Evolutionary conservation across 2,113 vertebrate genomes (phyloP).

Genomic region (Acrocephalus kingi): DNA sequence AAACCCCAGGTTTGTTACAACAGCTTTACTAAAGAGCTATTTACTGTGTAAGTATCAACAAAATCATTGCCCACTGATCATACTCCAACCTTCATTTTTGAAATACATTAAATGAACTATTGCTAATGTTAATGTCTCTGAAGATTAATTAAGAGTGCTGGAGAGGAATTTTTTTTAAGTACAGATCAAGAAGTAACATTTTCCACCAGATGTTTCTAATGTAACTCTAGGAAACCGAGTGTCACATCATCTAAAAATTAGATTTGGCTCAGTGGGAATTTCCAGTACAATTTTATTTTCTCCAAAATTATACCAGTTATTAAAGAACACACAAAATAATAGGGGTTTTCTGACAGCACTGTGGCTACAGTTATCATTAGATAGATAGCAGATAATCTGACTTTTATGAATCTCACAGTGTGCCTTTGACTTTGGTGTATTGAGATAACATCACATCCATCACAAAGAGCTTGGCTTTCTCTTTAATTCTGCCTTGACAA

Average conservation of each 20-base stretch:
- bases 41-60: not conserved
- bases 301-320: not conserved
- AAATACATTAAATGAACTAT: conserved; percentile 6
- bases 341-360: not conserved
- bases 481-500: not conserved
- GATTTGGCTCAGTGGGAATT: not conserved
- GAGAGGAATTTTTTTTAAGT: not conserved
- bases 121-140: not conserved
- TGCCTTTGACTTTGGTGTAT: not conserved
- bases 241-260: not conserved
- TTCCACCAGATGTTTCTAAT: conserved; percentile 7
- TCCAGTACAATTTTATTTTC: not conserved
- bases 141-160: not conserved
- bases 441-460: not conserved
- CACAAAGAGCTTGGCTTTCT: not conserved
- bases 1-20: not conserved
- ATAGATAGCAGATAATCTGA: not conserved
- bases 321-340: not conserved
- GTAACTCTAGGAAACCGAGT: not conserved
- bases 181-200: not conserved
- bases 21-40: not conserved
- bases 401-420: not conserved
- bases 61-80: not conserved
- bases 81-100: not conserved
- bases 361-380: not conserved